Conservation (phyloP, 2,113 vertebrate species). For the Ursus arctos region DNA sequence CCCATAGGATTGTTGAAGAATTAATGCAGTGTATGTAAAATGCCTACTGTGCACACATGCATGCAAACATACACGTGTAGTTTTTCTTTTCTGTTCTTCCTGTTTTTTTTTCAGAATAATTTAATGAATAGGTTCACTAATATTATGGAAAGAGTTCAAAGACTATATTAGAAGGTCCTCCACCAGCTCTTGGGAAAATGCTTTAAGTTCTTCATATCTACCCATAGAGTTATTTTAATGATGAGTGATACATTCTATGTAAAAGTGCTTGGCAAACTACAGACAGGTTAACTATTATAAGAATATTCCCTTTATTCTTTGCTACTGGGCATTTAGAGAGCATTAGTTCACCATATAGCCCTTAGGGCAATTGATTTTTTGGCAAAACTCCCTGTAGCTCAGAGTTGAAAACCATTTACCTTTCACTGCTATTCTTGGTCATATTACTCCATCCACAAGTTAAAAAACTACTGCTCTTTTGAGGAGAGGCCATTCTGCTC, state of each 20-base stretch:
- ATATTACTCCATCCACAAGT: neutral
- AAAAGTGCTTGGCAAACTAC: neutral
- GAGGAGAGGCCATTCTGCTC: neutral
- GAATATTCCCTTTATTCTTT: neutral
- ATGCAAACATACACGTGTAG: neutral
- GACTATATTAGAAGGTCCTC: neutral
- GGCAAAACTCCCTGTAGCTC: neutral
- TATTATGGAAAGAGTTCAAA: constrained; percentile 21
- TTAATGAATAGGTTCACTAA: neutral
- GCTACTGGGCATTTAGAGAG: neutral
- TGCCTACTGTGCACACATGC: neutral
- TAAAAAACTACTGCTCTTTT: neutral
- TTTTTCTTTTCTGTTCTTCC: constrained; percentile 37
- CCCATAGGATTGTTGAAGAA: neutral
- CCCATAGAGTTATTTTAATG: neutral
- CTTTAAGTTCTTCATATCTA: neutral
- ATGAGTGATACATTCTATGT: neutral
- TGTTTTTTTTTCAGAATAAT: constrained; percentile 41
- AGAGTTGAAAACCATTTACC: neutral
- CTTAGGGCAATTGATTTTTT: constrained; percentile 2
- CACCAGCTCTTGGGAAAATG: neutral
- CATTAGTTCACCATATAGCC: neutral
- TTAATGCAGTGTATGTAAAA: constrained; percentile 3
- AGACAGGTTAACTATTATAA: neutral
- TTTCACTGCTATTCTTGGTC: neutral